Conservation (phyloP, 2,888 invertebrate species). For the Dynastes hyllus region DNA sequence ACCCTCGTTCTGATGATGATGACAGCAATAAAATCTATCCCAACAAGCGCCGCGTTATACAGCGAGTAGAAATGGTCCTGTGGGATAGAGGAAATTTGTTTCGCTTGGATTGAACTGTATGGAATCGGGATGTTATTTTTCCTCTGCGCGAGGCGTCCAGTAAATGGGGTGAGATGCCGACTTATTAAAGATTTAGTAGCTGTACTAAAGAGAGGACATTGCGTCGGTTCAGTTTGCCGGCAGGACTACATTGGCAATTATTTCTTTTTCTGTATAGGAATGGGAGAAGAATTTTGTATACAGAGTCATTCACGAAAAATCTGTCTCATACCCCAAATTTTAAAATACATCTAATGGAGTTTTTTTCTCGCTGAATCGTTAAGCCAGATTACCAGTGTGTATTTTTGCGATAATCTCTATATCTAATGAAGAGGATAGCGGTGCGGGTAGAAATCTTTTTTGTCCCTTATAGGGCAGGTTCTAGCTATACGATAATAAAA, state of each 20-base stretch:
- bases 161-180: constrained; percentile 29
- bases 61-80: background rate
- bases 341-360: too few relatives aligned
- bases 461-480: too few relatives aligned
- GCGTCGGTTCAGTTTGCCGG: background rate
- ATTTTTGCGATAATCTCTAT: too few relatives aligned
- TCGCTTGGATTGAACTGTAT: constrained; percentile 27
- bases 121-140: constrained; percentile 31
- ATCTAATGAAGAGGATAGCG: too few relatives aligned
- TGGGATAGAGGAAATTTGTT: background rate
- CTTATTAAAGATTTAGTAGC: constrained; percentile 27
- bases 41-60: background rate
- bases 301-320: too few relatives aligned
- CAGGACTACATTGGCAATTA: background rate
- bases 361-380: too few relatives aligned
- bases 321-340: too few relatives aligned
- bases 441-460: too few relatives aligned
- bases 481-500: too few relatives aligned
- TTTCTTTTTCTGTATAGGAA: background rate
- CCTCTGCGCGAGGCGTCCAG: background rate
- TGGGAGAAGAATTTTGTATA: background rate
- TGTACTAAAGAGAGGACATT: background rate
- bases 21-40: too few relatives aligned
- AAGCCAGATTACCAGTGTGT: too few relatives aligned
- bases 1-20: constrained; percentile 1